These are phyloP conservation scores for Catamblyrhynchus diadema DNA, from an alignment of 2,797 vertebrate species.

Conservation along the genomic window DNA sequence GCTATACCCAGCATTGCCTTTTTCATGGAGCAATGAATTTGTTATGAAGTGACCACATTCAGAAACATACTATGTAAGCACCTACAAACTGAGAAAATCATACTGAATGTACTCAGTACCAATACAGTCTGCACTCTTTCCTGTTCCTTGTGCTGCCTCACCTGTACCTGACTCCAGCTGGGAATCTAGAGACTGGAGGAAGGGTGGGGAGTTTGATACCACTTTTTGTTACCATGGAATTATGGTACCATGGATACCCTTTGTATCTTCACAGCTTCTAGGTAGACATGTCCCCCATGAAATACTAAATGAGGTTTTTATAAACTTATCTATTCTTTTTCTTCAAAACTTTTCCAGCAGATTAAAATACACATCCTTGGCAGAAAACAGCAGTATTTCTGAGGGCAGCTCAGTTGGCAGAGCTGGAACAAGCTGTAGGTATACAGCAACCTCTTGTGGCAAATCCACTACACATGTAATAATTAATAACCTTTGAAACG, in stretches of 20 bases:
- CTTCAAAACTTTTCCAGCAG: background rate
- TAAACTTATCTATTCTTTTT: background rate
- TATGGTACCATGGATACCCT: background rate
- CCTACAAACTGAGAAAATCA: background rate
- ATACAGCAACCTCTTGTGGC: constrained; percentile 59
- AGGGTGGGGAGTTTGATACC: background rate
- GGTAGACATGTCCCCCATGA: background rate
- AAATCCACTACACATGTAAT: background rate
- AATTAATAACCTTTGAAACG: background rate
- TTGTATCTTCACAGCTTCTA: background rate
- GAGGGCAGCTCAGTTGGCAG: background rate
- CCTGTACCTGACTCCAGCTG: background rate
- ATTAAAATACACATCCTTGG: background rate
- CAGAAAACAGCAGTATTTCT: background rate
- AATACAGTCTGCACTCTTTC: background rate
- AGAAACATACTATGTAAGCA: background rate
- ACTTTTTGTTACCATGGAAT: background rate
- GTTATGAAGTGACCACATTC: background rate
- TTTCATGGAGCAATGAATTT: background rate
- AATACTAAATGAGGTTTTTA: background rate
- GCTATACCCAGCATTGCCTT: background rate
- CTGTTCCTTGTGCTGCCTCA: background rate
- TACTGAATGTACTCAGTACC: background rate
- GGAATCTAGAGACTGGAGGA: background rate
- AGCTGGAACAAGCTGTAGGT: background rate